These are phyloP conservation scores for Monopis laevigella DNA, from an alignment of 2,888 invertebrate genomes.

Conservation along the genomic window DNA sequence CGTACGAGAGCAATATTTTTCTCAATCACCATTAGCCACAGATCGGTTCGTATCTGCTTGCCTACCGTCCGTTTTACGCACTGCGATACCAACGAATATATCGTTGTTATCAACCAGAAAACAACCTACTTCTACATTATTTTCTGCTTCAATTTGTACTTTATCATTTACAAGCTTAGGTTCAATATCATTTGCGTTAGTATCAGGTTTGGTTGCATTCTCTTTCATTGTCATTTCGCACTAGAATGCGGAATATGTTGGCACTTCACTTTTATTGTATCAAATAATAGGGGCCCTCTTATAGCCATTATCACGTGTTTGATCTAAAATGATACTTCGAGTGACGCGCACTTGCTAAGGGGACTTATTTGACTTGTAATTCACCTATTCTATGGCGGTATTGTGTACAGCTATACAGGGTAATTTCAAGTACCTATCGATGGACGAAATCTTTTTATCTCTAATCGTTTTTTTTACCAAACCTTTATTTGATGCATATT, in stretches of 20 bases:
- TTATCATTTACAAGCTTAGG: slow-evolving; percentile 18
- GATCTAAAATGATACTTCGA: slow-evolving; percentile 65
- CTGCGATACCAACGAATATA: slow-evolving; percentile 35
- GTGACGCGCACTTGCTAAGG: slow-evolving; percentile 31
- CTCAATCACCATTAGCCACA: slow-evolving; percentile 62
- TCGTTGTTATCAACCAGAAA: slow-evolving; percentile 35
- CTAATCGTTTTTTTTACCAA: too few relatives aligned
- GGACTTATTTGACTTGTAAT: slow-evolving; percentile 16
- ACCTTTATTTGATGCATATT: too few relatives aligned
- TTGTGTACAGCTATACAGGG: too few relatives aligned
- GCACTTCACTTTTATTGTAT: slow-evolving; percentile 68
- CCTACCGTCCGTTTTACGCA: slow-evolving; percentile 52
- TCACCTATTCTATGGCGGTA: slow-evolving; percentile 29
- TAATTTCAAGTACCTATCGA: too few relatives aligned
- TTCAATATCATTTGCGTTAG: slow-evolving; percentile 20
- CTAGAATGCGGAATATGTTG: slow-evolving; percentile 65
- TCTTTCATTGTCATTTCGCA: slow-evolving; percentile 37
- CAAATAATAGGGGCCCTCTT: slow-evolving; percentile 67
- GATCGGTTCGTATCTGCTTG: slow-evolving; percentile 43
- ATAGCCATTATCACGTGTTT: slow-evolving; percentile 66
- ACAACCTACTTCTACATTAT: slow-evolving; percentile 30
- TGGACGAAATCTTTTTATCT: too few relatives aligned
- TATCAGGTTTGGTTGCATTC: slow-evolving; percentile 31
- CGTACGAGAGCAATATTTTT: slow-evolving; percentile 57
- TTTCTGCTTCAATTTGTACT: slow-evolving; percentile 22